phyloP scores from a whole-genome alignment of 92 coral and sea anemone genomes.

The Umimayanthus chanpuru region DNA sequence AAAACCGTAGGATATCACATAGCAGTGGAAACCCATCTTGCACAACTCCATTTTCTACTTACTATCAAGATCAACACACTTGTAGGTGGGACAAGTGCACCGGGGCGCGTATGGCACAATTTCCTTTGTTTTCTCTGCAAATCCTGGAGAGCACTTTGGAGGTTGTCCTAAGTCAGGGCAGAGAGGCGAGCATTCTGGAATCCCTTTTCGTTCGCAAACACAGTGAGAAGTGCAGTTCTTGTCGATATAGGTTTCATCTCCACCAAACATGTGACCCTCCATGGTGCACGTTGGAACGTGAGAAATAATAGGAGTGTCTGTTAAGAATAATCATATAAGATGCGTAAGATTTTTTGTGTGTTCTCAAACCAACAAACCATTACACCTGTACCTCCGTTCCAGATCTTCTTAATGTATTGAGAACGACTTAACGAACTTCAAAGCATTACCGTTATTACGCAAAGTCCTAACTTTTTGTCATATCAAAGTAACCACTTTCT shows the following conservation, averaged over 20 bases:
- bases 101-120: conserved; percentile 48
- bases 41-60: conserved; percentile 15
- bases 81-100: conserved; percentile 48
- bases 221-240: conserved; percentile 56
- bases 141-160: conserved; percentile 37
- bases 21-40: not conserved
- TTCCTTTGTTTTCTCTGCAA: conserved; percentile 21
- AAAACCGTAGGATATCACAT: no score
- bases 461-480: no score
- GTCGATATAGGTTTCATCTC: conserved; percentile 46
- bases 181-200: conserved; percentile 49
- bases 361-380: not conserved
- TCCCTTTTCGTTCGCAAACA: conserved; percentile 45
- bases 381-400: not conserved
- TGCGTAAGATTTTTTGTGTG: not conserved
- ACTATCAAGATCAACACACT: conserved; percentile 49
- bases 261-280: conserved; percentile 51
- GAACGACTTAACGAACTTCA: no score
- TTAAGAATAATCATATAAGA: not conserved
- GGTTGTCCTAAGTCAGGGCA: conserved; percentile 39
- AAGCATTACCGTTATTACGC: no score
- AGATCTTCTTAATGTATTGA: no score
- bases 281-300: conserved; percentile 15
- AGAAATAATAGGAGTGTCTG: not conserved
- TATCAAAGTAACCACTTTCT: not conserved